phyloP scores from a whole-genome alignment of 2,113 vertebrate genomes.

The Oryzias woworae region DNA sequence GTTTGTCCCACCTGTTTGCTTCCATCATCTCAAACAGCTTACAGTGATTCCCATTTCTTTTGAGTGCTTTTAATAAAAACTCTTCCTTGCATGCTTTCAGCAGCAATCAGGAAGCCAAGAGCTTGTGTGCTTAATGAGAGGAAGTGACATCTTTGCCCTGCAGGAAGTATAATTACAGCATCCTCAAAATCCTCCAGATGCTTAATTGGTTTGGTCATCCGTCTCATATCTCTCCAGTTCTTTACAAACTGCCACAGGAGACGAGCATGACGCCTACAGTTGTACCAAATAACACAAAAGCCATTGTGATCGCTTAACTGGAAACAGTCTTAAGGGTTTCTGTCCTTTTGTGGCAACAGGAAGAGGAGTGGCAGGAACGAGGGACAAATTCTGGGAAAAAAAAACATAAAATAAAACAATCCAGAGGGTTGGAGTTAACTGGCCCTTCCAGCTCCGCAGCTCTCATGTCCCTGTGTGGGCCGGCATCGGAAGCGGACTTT shows the following conservation, averaged over 20 bases:
- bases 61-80: constrained; percentile 72
- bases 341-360: constrained; percentile 53
- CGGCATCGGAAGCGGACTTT: constrained; percentile 62
- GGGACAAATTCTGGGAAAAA: constrained; percentile 17
- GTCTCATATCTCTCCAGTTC: constrained; percentile 34
- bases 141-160: constrained; percentile 79
- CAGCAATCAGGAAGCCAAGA: constrained; percentile 81
- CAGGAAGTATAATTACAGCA: constrained; percentile 79
- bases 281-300: constrained; percentile 64
- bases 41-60: constrained; percentile 51
- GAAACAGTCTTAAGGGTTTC: constrained; percentile 58
- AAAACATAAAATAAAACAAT: not conserved
- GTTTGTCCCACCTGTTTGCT: constrained; percentile 32
- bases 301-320: constrained; percentile 43
- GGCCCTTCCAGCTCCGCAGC: constrained; percentile 31
- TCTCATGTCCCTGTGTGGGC: constrained; percentile 43
- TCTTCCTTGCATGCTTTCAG: constrained; percentile 78
- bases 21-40: constrained; percentile 67
- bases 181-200: constrained; percentile 65
- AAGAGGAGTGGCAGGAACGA: constrained; percentile 39
- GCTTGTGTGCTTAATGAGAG: constrained; percentile 77
- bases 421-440: constrained; percentile 15
- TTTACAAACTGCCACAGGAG: constrained; percentile 57
- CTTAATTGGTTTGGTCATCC: constrained; percentile 66
- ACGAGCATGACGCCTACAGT: constrained; percentile 34